phyloP scores from a whole-genome alignment of 2,797 vertebrate species.

The Crenichthys baileyi region DNA sequence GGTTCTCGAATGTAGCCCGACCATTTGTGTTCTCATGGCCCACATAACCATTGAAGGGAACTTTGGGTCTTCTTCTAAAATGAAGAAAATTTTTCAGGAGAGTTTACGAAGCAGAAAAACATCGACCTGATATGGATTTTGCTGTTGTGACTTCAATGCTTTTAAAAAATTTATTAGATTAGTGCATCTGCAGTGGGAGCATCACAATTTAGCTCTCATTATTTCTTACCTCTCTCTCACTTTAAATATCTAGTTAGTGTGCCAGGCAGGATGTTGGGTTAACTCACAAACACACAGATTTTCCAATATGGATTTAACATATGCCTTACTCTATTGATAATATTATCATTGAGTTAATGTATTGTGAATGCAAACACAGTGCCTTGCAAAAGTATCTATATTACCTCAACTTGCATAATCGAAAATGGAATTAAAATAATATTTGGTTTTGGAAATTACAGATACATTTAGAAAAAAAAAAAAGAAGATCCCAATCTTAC shows the following conservation, averaged over 20 bases:
- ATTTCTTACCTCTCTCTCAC: slow-evolving; percentile 2
- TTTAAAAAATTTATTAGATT: neutral
- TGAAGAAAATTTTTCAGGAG: neutral
- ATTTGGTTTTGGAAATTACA: neutral
- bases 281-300: too few species aligned
- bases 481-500: slow-evolving; percentile 62
- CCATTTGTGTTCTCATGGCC: slow-evolving; percentile 98
- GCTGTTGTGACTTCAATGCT: neutral
- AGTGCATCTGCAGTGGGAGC: neutral
- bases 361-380: slow-evolving; percentile 10
- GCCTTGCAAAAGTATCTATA: neutral
- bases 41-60: slow-evolving; percentile 95
- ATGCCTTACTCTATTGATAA: slow-evolving; percentile 4
- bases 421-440: neutral
- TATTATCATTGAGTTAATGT: slow-evolving; percentile 6
- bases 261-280: too few species aligned
- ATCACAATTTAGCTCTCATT: slow-evolving; percentile 11
- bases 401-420: neutral
- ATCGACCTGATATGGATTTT: neutral
- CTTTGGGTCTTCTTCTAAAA: slow-evolving; percentile 96
- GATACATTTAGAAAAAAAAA: neutral
- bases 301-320: slow-evolving; percentile 8
- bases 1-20: slow-evolving; percentile 96
- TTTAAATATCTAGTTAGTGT: slow-evolving; percentile 11
- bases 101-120: slow-evolving; percentile 2